Conservation (phyloP, 2,797 vertebrate genomes). For the Lacerta agilis region DNA sequence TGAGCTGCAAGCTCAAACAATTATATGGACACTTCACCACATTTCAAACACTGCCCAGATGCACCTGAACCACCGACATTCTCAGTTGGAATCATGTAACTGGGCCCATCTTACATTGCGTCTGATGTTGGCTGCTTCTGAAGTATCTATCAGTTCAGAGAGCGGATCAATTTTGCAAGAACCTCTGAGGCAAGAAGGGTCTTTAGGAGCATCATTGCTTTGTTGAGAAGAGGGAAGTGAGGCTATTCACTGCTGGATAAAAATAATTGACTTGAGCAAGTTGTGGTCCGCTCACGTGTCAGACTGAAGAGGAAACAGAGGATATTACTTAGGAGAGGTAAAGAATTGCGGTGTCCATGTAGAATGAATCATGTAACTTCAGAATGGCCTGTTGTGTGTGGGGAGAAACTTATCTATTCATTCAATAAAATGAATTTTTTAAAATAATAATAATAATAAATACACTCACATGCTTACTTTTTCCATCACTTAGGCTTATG, state of each 20-base stretch:
- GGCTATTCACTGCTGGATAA: conserved; percentile 62
- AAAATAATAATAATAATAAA: background rate
- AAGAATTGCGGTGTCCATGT: conserved; percentile 59
- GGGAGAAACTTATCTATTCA: conserved; percentile 17
- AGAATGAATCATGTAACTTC: conserved; percentile 52
- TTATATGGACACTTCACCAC: background rate
- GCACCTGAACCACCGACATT: background rate
- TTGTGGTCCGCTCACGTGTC: conserved; percentile 70
- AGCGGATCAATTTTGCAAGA: conserved; percentile 10
- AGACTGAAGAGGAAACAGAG: conserved; percentile 68
- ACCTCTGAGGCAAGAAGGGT: conserved; percentile 17
- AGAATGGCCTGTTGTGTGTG: conserved; percentile 16
- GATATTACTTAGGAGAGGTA: conserved; percentile 64
- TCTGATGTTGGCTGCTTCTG: background rate
- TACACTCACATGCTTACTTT: background rate
- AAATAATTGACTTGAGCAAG: conserved; percentile 76
- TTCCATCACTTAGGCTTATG: conserved; percentile 5
- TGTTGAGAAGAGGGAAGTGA: conserved; percentile 69
- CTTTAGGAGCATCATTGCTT: conserved; percentile 57
- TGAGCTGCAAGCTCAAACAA: background rate
- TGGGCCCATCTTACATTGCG: background rate
- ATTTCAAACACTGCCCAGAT: background rate
- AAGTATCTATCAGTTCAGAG: conserved; percentile 7
- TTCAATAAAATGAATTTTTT: background rate
- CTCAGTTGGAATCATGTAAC: background rate